These are phyloP conservation scores for Cheilosia variabilis DNA, from an alignment of 2,888 invertebrate genomes.

Conservation along the genomic window DNA sequence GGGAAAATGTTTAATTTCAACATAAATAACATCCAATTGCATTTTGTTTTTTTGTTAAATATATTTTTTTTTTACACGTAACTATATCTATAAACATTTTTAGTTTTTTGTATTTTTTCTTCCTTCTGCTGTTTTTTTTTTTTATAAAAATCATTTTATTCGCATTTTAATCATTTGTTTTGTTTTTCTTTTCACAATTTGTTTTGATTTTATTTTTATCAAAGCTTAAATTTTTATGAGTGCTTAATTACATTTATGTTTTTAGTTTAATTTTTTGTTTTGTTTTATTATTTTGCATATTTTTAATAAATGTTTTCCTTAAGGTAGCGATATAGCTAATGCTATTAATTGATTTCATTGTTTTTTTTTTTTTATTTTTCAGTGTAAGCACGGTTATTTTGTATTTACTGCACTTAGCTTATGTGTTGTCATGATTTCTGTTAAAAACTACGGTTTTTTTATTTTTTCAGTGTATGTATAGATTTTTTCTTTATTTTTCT, in stretches of 20 bases:
- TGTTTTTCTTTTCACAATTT: conserved; percentile 59
- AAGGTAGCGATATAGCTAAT: conserved; percentile 77
- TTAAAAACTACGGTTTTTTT: conserved; percentile 42
- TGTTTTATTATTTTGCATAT: conserved; percentile 63
- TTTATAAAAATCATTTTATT: conserved; percentile 71
- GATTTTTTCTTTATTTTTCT: conserved; percentile 29
- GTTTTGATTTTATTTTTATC: conserved; percentile 63
- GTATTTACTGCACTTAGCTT: conserved; percentile 68
- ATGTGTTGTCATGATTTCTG: conserved; percentile 54
- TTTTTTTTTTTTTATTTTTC: conserved; percentile 49
- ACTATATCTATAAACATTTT: conserved; percentile 76
- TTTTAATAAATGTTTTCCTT: conserved; percentile 70
- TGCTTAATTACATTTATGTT: conserved; percentile 68
- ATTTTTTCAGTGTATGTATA: conserved; percentile 66
- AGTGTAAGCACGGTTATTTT: conserved; percentile 71
- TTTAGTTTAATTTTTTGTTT: conserved; percentile 40
- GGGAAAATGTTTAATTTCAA: conserved; percentile 74
- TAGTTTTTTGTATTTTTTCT: conserved; percentile 76
- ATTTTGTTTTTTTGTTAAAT: conserved; percentile 70
- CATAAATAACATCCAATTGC: conserved; percentile 77
- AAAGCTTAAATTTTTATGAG: conserved; percentile 70
- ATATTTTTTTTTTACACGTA: conserved; percentile 75
- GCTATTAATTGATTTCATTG: conserved; percentile 75
- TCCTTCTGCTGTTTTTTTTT: conserved; percentile 67
- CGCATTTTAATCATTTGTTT: conserved; percentile 40